Conservation (phyloP, 1,140 invertebrate genomes). For the Dermatophagoides farinae region DNA sequence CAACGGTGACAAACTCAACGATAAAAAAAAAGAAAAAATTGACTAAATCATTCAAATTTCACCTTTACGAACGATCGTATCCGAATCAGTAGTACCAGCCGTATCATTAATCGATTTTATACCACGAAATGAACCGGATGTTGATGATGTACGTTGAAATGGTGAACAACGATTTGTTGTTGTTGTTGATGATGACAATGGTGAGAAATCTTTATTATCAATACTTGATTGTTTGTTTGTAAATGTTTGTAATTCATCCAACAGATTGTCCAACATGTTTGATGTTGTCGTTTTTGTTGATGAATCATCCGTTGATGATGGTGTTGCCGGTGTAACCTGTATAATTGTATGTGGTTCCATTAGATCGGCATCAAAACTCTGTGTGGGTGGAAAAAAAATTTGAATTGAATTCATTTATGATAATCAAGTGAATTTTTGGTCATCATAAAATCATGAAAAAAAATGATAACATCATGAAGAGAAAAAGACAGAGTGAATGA, state of each 20-base stretch:
- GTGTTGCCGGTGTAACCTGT: conserved; percentile 20
- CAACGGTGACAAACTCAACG: neutral
- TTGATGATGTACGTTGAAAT: neutral
- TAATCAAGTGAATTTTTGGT: too few species aligned
- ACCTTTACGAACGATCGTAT: conserved; percentile 7
- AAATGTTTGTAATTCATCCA: conserved; percentile 75
- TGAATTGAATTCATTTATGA: too few species aligned
- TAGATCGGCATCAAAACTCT: conserved; percentile 16
- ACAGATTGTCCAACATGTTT: conserved; percentile 81
- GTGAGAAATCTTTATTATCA: too few species aligned
- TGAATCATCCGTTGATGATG: conserved; percentile 26
- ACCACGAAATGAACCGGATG: neutral
- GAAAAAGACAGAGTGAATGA: too few species aligned
- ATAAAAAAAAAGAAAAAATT: too few species aligned
- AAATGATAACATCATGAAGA: too few species aligned
- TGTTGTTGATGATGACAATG: neutral
- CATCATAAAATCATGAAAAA: too few species aligned
- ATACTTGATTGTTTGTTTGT: conserved; percentile 18
- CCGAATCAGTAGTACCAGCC: neutral
- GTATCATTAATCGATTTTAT: too few species aligned
- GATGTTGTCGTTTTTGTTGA: conserved; percentile 35
- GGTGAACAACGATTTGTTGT: neutral
- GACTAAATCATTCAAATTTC: neutral
- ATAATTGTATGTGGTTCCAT: conserved; percentile 20
- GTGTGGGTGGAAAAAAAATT: neutral